Evolutionary conservation across 2,113 vertebrate species (phyloP), one percentile per base, ranked within the genome.

Genomic region (Coryphaenoides rupestris): DNA sequence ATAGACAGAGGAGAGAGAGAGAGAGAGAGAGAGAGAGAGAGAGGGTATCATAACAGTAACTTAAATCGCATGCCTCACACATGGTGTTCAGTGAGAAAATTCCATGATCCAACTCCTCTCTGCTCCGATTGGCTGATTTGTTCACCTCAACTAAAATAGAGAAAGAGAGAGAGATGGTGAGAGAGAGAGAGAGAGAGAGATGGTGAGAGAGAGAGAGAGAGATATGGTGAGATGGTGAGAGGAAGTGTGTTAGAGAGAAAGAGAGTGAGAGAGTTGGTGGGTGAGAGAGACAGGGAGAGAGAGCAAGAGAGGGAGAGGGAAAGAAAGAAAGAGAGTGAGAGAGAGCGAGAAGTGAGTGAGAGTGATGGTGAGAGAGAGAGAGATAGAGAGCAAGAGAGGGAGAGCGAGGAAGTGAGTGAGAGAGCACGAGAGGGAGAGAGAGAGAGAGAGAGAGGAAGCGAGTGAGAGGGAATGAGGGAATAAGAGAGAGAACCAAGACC

Each of bases 241-340:
- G 57, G 68, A 58, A 55, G 68, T 21, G 19, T 53, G 46, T 55
- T 14, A 45, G 54, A 53, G 9, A 45, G 73, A 58, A 60, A 70
- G 19, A 46, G 7, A 62, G 68, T 19, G 46, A 66, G 70, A 78
- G 81, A 66, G 66, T n/a, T n/a, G n/a, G n/a, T n/a, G n/a, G n/a
- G n/a, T n/a, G n/a, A 33, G 28, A 33, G 4, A 33, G 68, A 70
- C 70, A 64, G 61, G 76, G 57, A 74, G 57, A 56, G 24, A 55
- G 53, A 63, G 61, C 19, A 64, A 57, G 62, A 65, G 57, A 55
- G 19, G 60, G 33, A 40, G 33, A 9, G 33, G 2, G 33, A 9
- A n/a, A n/a, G n/a, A n/a, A 64, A 57, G 62, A 62, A 54, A 55
- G 2, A 62, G 54, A 52, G 56, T 59, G 22, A 1, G 14, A 73